Conservation (phyloP, 2,113 vertebrate species). For the Lepus americanus region DNA sequence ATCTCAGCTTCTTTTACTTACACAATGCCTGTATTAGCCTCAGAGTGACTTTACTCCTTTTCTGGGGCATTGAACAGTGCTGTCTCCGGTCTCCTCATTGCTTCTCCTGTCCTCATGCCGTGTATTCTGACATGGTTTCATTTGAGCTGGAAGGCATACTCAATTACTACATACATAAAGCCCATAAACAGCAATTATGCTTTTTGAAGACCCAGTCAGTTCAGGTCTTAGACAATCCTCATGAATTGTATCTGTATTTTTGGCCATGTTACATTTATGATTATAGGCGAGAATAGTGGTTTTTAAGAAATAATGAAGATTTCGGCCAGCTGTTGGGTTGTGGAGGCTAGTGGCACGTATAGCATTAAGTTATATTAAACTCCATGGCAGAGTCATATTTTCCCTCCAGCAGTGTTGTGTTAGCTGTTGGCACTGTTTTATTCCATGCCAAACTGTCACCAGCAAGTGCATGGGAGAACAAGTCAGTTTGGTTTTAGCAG, state of each 20-base stretch:
- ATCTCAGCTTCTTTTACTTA: neutral
- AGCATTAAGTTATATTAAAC: neutral
- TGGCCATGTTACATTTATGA: slow-evolving; percentile 50
- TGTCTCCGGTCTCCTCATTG: slow-evolving; percentile 70
- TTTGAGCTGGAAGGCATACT: slow-evolving; percentile 68
- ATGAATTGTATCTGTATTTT: slow-evolving; percentile 49
- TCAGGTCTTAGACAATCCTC: slow-evolving; percentile 52
- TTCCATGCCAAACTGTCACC: neutral
- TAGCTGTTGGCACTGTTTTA: neutral
- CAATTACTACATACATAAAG: slow-evolving; percentile 56
- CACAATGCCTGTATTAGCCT: neutral
- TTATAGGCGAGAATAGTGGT: slow-evolving; percentile 14
- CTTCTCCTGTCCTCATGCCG: neutral
- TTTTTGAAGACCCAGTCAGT: slow-evolving; percentile 72
- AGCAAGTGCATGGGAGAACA: neutral
- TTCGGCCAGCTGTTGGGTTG: slow-evolving; percentile 4
- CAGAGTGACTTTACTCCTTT: slow-evolving; percentile 31
- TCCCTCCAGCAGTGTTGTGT: neutral
- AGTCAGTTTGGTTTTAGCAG: slow-evolving; percentile 41
- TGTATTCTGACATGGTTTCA: slow-evolving; percentile 74
- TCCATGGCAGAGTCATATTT: neutral
- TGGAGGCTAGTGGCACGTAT: neutral
- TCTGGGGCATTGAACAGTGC: slow-evolving; percentile 39
- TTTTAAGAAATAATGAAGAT: slow-evolving; percentile 9
- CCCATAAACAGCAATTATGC: slow-evolving; percentile 77